These are phyloP conservation scores for Ophioninae sp. DNA, from an alignment of 2,888 invertebrate species.

Conservation along the genomic window DNA sequence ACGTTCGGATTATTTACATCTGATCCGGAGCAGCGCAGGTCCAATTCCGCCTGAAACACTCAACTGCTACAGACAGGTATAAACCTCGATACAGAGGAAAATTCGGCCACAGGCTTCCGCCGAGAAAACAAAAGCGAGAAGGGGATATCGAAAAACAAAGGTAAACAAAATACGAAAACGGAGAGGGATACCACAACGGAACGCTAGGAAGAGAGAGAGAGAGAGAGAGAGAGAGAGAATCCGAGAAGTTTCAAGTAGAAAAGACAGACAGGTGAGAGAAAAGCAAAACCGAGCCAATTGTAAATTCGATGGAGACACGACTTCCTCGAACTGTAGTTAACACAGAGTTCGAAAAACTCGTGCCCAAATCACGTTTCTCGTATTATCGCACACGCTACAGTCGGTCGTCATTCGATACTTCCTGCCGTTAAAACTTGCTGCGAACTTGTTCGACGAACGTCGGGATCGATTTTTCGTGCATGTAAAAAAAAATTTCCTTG, in stretches of 20 bases:
- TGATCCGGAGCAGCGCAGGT: constrained; percentile 76
- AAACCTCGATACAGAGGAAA: constrained; percentile 39
- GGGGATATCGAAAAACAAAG: constrained; percentile 12
- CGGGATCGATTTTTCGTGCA: background rate
- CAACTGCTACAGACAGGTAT: constrained; percentile 76
- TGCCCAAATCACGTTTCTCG: background rate
- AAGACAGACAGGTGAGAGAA: background rate
- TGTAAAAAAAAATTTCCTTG: constrained; percentile 6
- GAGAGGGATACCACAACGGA: background rate
- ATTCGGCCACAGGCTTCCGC: constrained; percentile 10
- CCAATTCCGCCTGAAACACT: constrained; percentile 78
- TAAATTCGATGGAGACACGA: constrained; percentile 28
- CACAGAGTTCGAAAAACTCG: constrained; percentile 55
- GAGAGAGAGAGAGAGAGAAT: background rate
- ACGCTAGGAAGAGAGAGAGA: constrained; percentile 1
- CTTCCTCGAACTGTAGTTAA: constrained; percentile 62
- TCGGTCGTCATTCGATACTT: background rate
- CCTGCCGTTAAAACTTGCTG: background rate
- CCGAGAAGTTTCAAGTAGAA: background rate
- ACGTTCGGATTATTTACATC: constrained; percentile 73
- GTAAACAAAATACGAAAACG: constrained; percentile 12
- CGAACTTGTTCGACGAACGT: background rate
- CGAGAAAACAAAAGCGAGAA: constrained; percentile 49
- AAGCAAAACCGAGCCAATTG: constrained; percentile 26
- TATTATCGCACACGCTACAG: background rate